Evolutionary conservation across 2,113 vertebrate species (phyloP).

Genomic region (Podilymbus podiceps): DNA sequence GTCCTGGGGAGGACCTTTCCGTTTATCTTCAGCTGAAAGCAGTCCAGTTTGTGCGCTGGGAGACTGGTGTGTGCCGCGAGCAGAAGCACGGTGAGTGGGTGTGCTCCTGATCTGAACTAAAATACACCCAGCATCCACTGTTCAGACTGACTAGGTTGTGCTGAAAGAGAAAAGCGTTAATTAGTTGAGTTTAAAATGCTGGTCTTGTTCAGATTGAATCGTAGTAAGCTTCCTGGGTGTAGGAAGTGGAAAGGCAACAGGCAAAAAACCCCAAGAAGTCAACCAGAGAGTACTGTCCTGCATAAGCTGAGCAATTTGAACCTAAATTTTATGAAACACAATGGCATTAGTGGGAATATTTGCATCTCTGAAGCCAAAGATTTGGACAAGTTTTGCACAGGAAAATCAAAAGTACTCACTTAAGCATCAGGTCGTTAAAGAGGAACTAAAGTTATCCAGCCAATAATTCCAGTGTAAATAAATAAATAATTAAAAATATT

Average conservation of each 20-base stretch:
- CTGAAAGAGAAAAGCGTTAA: background rate
- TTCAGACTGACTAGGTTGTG: background rate
- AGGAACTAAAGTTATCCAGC: background rate
- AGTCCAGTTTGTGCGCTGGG: accelerated
- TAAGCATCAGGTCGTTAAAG: background rate
- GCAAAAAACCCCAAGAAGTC: background rate
- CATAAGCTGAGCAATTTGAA: background rate
- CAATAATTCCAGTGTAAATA: background rate
- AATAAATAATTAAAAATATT: background rate
- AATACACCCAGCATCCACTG: background rate
- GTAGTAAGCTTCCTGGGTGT: background rate
- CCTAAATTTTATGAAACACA: background rate
- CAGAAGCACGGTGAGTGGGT: accelerated
- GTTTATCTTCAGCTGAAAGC: background rate
- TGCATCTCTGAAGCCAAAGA: background rate
- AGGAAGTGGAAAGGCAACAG: background rate
- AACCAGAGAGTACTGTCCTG: background rate
- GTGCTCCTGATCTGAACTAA: background rate
- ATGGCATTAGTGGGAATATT: background rate
- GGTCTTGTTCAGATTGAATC: background rate
- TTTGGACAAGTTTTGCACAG: background rate
- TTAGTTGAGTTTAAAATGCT: background rate
- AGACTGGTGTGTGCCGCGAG: accelerated
- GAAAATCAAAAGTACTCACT: background rate
- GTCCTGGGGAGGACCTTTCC: background rate